Base-by-base conservation (phyloP, 2,797 vertebrate genomes). In the Paguma larvata region DNA sequence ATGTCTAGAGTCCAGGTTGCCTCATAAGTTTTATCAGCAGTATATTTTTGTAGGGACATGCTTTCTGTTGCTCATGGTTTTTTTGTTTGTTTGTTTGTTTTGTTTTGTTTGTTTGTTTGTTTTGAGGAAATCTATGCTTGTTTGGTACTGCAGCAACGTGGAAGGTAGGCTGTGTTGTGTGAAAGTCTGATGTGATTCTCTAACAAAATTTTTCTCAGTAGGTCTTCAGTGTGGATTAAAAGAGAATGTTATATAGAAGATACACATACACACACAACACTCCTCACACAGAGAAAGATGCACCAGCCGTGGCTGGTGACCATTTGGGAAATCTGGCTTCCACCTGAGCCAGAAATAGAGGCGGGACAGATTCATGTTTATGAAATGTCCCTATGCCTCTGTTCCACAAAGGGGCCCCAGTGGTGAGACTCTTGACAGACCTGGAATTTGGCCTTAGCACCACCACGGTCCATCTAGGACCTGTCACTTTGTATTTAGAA, bases 161-260 rank as follows among this genome's bases (percentile, higher is more conserved):
- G 15, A 62, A 32, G 8, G 27, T 12, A 48, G 56, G 13, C 30
- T 80, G 14, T n/a, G n/a, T 80, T 96, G 68, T 85, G 4, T 84
- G 70, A 80, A 89, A 89, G 38, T 87, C 0, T 51, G n/a, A 67
- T 85, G 56, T n/a, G 32, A 89, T 78, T 62, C 44, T 38, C 30
- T 78, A 41, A 48, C 5, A 65, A 41, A 41, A 27, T 51, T 83
- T 89, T 97, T 86, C 68, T 84, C 87, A 75, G 70, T 48, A 91
- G 32, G 48, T 19, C n/a, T 84, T 41, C 16, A 0, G 15, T 87
- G 38, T 91, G 59, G 5, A 85, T 72, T 94, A 23, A 18, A 91
- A 78, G 14, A 90, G 5, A 78, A 10, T 46, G 8, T 46, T 72
- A 82, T 14, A 30, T 38, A 89, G 63, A 96, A 84, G 14, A 56